Conservation (phyloP, 2,888 invertebrate genomes). For the Odontomyia ornata region DNA sequence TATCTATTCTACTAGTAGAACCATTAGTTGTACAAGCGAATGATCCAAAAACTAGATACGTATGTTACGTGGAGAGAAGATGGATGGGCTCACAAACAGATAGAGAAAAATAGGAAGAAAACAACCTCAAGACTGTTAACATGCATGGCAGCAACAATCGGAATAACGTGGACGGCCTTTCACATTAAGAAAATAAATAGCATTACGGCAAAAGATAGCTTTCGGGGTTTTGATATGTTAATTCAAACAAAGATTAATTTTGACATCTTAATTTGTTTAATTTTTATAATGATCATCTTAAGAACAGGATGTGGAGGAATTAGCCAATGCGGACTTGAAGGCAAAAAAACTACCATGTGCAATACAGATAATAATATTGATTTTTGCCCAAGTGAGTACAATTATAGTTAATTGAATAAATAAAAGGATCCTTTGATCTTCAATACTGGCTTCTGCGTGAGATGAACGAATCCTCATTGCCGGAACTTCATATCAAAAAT, state of each 20-base stretch:
- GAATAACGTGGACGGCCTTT: background rate
- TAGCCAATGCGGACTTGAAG: too few relatives aligned
- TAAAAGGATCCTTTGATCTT: background rate
- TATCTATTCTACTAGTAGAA: slow-evolving; percentile 6
- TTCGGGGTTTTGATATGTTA: slow-evolving; percentile 24
- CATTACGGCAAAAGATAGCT: slow-evolving; percentile 8
- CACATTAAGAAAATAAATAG: slow-evolving; percentile 32
- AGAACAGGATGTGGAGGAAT: slow-evolving; percentile 6
- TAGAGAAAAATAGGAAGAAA: background rate
- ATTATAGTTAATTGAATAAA: background rate
- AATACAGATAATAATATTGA: too few relatives aligned
- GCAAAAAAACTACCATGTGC: too few relatives aligned
- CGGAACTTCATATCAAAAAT: slow-evolving; percentile 22
- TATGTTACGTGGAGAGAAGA: background rate
- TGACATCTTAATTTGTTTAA: slow-evolving; percentile 40
- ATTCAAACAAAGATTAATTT: slow-evolving; percentile 21
- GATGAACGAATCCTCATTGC: background rate
- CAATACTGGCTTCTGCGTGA: too few relatives aligned
- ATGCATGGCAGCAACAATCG: background rate
- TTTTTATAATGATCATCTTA: slow-evolving; percentile 14
- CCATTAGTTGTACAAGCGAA: slow-evolving; percentile 24
- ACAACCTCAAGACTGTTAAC: too few relatives aligned
- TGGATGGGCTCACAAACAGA: slow-evolving; percentile 2
- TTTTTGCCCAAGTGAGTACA: too few relatives aligned
- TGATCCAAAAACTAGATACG: slow-evolving; percentile 29